A percentile compares a stretch with the other conserved stretches of the same genome.
phyloP scores from a whole-genome alignment of 2,797 vertebrate genomes.

The Melanotaenia parkinsoni region DNA sequence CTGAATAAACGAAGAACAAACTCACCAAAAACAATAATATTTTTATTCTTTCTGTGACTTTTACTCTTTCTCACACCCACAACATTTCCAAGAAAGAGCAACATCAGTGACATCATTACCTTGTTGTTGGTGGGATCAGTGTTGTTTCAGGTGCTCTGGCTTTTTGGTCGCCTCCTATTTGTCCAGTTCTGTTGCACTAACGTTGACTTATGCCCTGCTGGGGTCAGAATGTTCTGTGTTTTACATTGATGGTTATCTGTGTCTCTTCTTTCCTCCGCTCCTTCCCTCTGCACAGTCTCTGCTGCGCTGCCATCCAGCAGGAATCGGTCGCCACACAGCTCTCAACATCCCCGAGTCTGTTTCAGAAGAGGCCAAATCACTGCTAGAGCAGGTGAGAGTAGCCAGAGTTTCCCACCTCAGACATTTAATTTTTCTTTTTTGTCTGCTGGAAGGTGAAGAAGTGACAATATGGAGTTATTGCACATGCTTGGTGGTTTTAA shows the following conservation, averaged over 20 bases:
- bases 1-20: conserved; percentile 31
- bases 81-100: conserved; percentile 70
- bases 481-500: neutral
- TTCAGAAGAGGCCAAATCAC: conserved; percentile 93
- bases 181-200: conserved; percentile 42
- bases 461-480: neutral
- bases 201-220: conserved; percentile 49
- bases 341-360: conserved; percentile 93
- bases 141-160: conserved; percentile 78
- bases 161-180: conserved; percentile 69
- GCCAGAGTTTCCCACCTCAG: neutral
- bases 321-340: conserved; percentile 93
- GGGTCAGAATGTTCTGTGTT: conserved; percentile 57
- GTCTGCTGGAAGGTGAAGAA: neutral
- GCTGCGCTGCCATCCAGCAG: conserved; percentile 93
- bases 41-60: conserved; percentile 41
- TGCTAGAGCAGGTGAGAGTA: conserved; percentile 91
- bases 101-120: conserved; percentile 50
- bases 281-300: conserved; percentile 83
- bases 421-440: neutral
- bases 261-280: conserved; percentile 60
- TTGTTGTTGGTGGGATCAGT: conserved; percentile 71
- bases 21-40: conserved; percentile 30
- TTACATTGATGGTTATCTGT: conserved; percentile 62
- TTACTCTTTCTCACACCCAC: conserved; percentile 18